Conservation (phyloP, 30 jellyfish, hydroid and myxozoan species). For the Chironex yamaguchii region DNA sequence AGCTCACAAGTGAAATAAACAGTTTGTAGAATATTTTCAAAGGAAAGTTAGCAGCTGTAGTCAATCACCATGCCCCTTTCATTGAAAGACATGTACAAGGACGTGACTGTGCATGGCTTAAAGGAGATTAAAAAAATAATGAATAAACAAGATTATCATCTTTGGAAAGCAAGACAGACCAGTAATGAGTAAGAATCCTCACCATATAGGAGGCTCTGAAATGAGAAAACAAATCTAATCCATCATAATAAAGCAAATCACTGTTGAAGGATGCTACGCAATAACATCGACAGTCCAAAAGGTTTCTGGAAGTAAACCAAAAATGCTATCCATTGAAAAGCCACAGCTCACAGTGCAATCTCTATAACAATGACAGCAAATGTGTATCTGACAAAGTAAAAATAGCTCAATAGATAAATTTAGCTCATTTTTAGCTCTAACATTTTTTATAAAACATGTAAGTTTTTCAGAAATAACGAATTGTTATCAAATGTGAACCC, state of each 20-base stretch:
- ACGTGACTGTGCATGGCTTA: conserved; percentile 58
- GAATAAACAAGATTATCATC: conserved; percentile 66
- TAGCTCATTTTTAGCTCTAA: conserved; percentile 53
- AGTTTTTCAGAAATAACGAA: conserved; percentile 14
- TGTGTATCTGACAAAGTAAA: too few relatives aligned
- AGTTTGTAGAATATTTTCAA: conserved; percentile 57
- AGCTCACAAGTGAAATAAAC: conserved; percentile 47
- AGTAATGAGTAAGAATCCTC: conserved; percentile 39
- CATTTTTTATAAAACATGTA: conserved; percentile 23
- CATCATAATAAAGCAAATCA: conserved; percentile 75
- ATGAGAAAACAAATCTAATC: conserved; percentile 52
- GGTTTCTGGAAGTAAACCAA: conserved; percentile 69
- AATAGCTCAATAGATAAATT: too few relatives aligned
- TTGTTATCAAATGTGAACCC: conserved; percentile 46
- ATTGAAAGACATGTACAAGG: conserved; percentile 52
- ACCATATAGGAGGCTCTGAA: conserved; percentile 48
- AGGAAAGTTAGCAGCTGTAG: conserved; percentile 26
- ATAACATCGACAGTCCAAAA: conserved; percentile 28
- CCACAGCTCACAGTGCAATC: conserved; percentile 34
- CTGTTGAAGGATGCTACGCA: conserved; percentile 48
- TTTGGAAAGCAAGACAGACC: conserved; percentile 30
- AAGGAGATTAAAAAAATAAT: conserved; percentile 46
- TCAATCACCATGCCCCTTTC: conserved; percentile 53
- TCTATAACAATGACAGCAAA: conserved; percentile 19
- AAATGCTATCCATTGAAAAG: conserved; percentile 60